Percentiles rank a stretch among this genome's conserved stretches.
These are phyloP conservation scores for Vidua macroura DNA, from an alignment of 2,113 vertebrate genomes.

Conservation along the genomic window DNA sequence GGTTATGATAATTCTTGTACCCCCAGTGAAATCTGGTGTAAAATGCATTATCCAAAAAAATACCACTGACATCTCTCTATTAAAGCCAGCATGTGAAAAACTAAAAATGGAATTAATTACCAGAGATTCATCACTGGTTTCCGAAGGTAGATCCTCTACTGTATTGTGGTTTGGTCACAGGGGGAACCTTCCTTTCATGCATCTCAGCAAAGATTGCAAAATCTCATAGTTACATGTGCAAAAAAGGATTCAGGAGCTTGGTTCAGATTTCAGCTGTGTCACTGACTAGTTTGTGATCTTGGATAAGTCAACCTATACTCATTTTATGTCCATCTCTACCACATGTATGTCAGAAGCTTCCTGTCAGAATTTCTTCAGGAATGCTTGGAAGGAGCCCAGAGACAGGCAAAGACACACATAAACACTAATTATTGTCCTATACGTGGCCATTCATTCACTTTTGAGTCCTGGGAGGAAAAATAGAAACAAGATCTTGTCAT, in stretches of 20 bases:
- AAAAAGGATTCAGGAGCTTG: background rate
- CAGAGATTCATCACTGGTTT: background rate
- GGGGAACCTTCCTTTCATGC: background rate
- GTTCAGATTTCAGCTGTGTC: background rate
- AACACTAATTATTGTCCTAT: background rate
- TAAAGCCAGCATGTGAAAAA: background rate
- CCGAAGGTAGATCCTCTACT: background rate
- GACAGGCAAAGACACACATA: background rate
- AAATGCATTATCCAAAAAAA: background rate
- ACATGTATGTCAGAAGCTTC: background rate
- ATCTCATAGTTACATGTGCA: background rate
- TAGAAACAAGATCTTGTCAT: background rate
- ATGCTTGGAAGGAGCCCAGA: background rate
- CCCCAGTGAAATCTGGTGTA: background rate
- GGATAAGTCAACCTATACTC: background rate
- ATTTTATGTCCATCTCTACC: background rate
- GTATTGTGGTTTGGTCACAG: background rate
- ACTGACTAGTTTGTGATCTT: background rate
- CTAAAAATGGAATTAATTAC: background rate
- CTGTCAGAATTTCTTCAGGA: background rate
- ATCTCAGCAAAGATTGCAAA: background rate
- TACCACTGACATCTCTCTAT: background rate
- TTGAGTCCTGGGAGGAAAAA: background rate
- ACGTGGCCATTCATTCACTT: background rate
- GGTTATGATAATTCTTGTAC: background rate